Evolutionary conservation across 2,888 invertebrate genomes (phyloP).

Genomic region (Erannis defoliaria): DNA sequence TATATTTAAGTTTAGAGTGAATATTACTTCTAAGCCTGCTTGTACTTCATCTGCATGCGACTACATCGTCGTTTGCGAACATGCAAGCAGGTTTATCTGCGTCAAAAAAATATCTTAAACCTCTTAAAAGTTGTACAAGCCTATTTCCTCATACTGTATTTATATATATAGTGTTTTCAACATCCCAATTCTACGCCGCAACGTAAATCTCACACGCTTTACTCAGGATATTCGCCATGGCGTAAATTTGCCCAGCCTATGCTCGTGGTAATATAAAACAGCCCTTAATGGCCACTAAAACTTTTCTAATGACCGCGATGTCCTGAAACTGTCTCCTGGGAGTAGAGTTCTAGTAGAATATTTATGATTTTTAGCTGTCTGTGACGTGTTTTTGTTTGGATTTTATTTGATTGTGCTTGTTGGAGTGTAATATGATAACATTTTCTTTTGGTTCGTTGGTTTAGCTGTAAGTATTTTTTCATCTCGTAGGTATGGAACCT

Average conservation of each 20-base stretch:
- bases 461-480: not conserved
- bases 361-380: constrained; percentile 59
- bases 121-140: too few relatives aligned
- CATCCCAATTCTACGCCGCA: constrained; percentile 18
- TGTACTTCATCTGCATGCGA: too few relatives aligned
- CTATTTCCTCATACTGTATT: constrained; percentile 17
- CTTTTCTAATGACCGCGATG: constrained; percentile 77
- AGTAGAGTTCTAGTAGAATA: constrained; percentile 70
- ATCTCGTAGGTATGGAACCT: not conserved
- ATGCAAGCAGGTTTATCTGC: too few relatives aligned
- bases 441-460: constrained; percentile 30
- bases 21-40: too few relatives aligned
- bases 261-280: constrained; percentile 72
- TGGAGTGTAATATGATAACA: constrained; percentile 36
- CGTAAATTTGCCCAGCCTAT: constrained; percentile 61
- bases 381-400: constrained; percentile 42
- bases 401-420: constrained; percentile 38
- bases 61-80: too few relatives aligned
- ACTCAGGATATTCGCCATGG: constrained; percentile 45
- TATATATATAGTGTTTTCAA: not conserved
- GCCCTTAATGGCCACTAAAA: constrained; percentile 77
- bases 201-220: constrained; percentile 29
- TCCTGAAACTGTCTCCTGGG: constrained; percentile 76
- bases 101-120: too few relatives aligned
- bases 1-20: too few relatives aligned